Evolutionary conservation across 2,797 vertebrate genomes (phyloP).

Genomic region (Hafferia zeledoni): DNA sequence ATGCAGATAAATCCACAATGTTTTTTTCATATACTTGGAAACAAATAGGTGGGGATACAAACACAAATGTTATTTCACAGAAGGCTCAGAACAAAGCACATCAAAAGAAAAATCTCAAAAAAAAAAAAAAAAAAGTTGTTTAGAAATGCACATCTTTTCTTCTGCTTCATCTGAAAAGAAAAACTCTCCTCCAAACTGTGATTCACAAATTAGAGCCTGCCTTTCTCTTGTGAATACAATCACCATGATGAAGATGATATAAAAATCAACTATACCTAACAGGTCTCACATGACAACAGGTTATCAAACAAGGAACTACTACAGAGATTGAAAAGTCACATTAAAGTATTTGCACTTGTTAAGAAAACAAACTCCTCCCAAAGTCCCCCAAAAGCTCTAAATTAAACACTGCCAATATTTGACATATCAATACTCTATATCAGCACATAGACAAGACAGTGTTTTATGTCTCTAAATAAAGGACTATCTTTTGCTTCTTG

Average conservation of each 20-base stretch:
- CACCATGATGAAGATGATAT: accelerated
- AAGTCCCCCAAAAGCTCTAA: not conserved
- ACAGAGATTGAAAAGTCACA: not conserved
- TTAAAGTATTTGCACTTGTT: not conserved
- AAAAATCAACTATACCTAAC: not conserved
- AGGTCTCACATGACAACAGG: not conserved
- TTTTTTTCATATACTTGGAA: not conserved
- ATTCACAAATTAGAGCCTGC: not conserved
- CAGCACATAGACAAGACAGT: not conserved
- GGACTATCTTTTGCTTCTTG: not conserved
- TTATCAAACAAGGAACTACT: not conserved
- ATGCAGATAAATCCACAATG: not conserved
- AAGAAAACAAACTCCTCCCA: not conserved
- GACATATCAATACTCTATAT: not conserved
- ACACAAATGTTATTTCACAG: not conserved
- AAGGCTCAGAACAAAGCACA: not conserved
- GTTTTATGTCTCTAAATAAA: not conserved
- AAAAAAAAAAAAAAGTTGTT: not conserved
- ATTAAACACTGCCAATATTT: not conserved
- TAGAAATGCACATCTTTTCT: not conserved
- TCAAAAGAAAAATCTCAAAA: not conserved
- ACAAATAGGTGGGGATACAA: not conserved
- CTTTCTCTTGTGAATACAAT: not conserved
- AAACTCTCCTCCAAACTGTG: not conserved
- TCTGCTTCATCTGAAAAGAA: not conserved